Evolutionary conservation across 2,888 invertebrate genomes (phyloP).

Genomic region (Tetropium fuscum): DNA sequence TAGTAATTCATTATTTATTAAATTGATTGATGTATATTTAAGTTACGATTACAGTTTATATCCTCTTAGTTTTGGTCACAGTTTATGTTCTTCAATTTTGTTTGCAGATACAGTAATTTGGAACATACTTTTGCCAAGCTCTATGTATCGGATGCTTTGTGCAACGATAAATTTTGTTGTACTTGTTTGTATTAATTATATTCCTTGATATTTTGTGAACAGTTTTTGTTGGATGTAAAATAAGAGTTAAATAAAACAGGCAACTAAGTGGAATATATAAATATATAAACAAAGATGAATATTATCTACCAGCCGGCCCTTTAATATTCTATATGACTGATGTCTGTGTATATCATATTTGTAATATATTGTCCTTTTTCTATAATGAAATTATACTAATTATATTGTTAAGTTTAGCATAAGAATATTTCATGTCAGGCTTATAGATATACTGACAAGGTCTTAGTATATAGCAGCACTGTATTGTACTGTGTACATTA

Average conservation of each 20-base stretch:
- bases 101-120: too few relatives aligned
- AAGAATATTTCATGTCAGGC: conserved; percentile 59
- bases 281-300: conserved; percentile 14
- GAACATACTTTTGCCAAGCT: conserved; percentile 19
- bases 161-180: conserved; percentile 22
- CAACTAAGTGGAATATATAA: conserved; percentile 30
- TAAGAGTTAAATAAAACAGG: conserved; percentile 20
- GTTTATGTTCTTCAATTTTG: too few relatives aligned
- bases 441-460: conserved; percentile 61
- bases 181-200: conserved; percentile 21
- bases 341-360: conserved; percentile 55
- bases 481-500: conserved; percentile 66
- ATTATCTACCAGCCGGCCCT: conserved; percentile 15
- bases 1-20: too few relatives aligned
- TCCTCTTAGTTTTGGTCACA: too few relatives aligned
- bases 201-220: conserved; percentile 17
- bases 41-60: too few relatives aligned
- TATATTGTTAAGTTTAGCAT: conserved; percentile 54
- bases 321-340: conserved; percentile 50
- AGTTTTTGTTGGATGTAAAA: conserved; percentile 29
- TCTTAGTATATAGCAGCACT: conserved; percentile 62
- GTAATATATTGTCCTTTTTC: conserved; percentile 58
- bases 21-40: too few relatives aligned
- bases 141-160: conserved; percentile 6
- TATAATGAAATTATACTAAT: conserved; percentile 54